Base-by-base conservation (phyloP, 2,888 invertebrate species). In the Hemicrepidius hirtus region DNA sequence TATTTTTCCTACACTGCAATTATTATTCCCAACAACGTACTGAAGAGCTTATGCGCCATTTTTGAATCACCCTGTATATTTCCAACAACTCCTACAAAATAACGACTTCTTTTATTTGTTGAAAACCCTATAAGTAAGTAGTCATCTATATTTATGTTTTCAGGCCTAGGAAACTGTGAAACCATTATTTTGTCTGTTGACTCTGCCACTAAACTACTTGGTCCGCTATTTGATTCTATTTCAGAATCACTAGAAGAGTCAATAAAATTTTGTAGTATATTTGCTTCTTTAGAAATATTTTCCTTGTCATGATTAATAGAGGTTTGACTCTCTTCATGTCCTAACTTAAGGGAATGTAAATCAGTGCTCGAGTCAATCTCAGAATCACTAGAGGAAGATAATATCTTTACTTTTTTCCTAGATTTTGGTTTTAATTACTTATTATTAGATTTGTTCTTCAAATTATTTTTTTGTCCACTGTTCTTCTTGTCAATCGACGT, bases 301-400 rank as follows among this genome's bases (percentile, higher is more conserved):
- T 44, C 44, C 44, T 44, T 44, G 44, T 44, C 44, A 44, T 16
- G 16, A 44, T 16, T 44, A 16, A 16, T 16, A 44, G 13, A 13
- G 18, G 12, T 44, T 44, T 44, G 44, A 16, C 44, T 16, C 44
- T 44, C 13, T 44, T 44, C 16, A 44, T 44, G 44, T n/a, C n/a
- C n/a, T 16, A 44, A 6, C 44, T 13, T 44, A 44, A 16, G 44
- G 7, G 44, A 44, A 44, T 44, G 44, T 44, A 16, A 44, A 16
- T 44, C 44, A 44, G 44, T 44, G 44, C 16, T 16, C 13, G 44
- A 44, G 16, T 44, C 44, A 44, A 16, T 44, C 44, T 44, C 44
- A 7, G 44, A 44, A 44, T 44, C 44, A 44, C 44, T 44, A 44
- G 18, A 44, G 44, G 44, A 44, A 44, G 44, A 44, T 44, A 44